A percentile compares a stretch with the other conserved stretches of the same genome.
Conservation (phyloP, 2,797 vertebrate species). For the Iguana delicatissima region DNA sequence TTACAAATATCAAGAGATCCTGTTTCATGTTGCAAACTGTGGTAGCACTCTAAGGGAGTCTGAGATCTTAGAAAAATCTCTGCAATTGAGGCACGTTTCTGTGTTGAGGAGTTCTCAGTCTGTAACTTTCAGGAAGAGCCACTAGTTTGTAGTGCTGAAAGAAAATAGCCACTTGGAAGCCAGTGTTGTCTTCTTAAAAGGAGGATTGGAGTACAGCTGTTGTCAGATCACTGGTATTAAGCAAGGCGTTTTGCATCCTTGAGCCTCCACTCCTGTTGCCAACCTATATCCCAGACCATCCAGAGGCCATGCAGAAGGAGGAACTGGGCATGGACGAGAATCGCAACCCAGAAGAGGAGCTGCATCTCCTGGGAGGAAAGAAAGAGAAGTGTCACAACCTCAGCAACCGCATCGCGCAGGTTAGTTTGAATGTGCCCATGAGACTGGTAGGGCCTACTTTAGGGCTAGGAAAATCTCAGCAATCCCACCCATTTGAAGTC, state of each 20-base stretch:
- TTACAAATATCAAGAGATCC: too few species aligned
- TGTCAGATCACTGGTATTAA: neutral
- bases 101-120: neutral
- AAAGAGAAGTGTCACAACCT: constrained; percentile 55
- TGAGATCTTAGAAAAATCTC: neutral
- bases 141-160: neutral
- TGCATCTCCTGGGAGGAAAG: constrained; percentile 47
- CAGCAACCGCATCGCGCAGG: constrained; percentile 43
- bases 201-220: neutral
- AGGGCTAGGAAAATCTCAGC: neutral
- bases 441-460: neutral
- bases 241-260: neutral
- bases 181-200: neutral
- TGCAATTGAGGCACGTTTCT: neutral
- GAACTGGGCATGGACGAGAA: constrained; percentile 65
- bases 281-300: neutral
- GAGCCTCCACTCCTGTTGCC: neutral
- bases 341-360: constrained; percentile 57
- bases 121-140: neutral
- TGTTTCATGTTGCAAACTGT: neutral
- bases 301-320: constrained; percentile 61
- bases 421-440: neutral
- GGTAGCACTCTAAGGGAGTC: neutral
- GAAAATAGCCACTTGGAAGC: neutral
- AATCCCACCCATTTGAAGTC: neutral